A percentile compares a stretch with the other conserved stretches of the same genome.
Evolutionary conservation across 2,113 vertebrate species (phyloP).

Genomic region (Mungos mungo): DNA sequence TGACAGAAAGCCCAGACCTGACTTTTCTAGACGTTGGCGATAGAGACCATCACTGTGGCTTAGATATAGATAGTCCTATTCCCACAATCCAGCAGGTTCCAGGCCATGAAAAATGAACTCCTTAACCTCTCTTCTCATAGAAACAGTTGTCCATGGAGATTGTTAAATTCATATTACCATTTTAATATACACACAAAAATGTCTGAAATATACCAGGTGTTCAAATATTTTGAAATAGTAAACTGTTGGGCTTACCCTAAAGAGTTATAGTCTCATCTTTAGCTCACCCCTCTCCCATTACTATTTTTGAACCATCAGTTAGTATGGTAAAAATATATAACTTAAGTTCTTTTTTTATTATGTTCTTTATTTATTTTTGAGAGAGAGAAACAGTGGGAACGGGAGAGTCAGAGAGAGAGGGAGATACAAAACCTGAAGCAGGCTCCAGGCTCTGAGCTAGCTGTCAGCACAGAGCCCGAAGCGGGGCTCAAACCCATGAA

Average conservation of each 20-base stretch:
- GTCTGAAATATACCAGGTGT: background rate
- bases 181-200: background rate
- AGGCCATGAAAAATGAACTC: background rate
- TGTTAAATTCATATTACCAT: background rate
- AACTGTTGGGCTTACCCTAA: background rate
- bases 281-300: background rate
- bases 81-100: background rate
- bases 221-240: background rate
- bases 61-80: background rate
- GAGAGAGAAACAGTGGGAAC: too few species aligned
- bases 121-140: background rate
- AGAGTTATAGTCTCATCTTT: background rate
- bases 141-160: background rate
- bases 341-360: background rate
- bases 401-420: too few species aligned
- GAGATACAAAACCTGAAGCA: too few species aligned
- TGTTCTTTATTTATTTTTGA: too few species aligned
- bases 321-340: background rate
- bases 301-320: background rate
- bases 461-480: too few species aligned
- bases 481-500: too few species aligned
- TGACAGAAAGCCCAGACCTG: background rate
- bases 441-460: too few species aligned
- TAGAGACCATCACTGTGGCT: background rate
- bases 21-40: background rate